Evolutionary conservation across 30 jellyfish, hydroid and myxozoan species (phyloP).

Genomic region (Aurelia sp.): DNA sequence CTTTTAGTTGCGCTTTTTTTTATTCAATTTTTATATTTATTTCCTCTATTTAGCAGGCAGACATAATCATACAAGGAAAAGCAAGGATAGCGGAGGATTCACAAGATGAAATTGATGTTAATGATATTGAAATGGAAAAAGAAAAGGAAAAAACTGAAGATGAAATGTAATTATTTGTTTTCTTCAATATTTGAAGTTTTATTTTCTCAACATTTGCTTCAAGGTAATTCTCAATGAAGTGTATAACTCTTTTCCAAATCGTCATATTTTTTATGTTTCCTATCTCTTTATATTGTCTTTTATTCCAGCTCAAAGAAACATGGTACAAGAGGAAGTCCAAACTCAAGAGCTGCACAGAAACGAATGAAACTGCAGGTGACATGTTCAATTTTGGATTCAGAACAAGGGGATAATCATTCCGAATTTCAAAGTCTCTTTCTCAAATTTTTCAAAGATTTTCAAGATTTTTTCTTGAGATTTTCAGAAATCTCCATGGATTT

Average conservation of each 20-base stretch:
- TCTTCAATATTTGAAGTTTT: not conserved
- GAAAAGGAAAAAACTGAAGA: not conserved
- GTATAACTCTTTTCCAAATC: too few relatives aligned
- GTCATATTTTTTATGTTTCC: too few relatives aligned
- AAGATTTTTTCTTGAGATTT: too few relatives aligned
- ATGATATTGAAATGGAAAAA: slow-evolving; percentile 11
- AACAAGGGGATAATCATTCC: not conserved
- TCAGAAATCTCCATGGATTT: too few relatives aligned
- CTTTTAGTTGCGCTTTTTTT: too few relatives aligned
- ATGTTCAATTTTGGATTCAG: not conserved
- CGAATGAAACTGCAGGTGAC: slow-evolving; percentile 45
- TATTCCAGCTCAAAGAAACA: not conserved
- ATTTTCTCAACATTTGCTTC: too few relatives aligned
- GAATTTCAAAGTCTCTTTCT: not conserved
- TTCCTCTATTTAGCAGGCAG: too few relatives aligned
- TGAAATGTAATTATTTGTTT: slow-evolving; percentile 15
- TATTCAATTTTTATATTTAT: too few relatives aligned
- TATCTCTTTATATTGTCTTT: too few relatives aligned
- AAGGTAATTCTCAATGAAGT: too few relatives aligned
- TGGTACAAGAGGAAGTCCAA: slow-evolving; percentile 12
- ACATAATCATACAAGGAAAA: not conserved
- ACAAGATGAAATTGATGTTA: slow-evolving; percentile 49
- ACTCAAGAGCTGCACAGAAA: slow-evolving; percentile 39
- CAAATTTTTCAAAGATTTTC: not conserved
- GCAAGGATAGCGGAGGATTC: not conserved